A percentile compares a stretch with the other conserved stretches of the same genome.
phyloP scores from a whole-genome alignment of 2,888 invertebrate genomes.

The Notodonta dromedarius region DNA sequence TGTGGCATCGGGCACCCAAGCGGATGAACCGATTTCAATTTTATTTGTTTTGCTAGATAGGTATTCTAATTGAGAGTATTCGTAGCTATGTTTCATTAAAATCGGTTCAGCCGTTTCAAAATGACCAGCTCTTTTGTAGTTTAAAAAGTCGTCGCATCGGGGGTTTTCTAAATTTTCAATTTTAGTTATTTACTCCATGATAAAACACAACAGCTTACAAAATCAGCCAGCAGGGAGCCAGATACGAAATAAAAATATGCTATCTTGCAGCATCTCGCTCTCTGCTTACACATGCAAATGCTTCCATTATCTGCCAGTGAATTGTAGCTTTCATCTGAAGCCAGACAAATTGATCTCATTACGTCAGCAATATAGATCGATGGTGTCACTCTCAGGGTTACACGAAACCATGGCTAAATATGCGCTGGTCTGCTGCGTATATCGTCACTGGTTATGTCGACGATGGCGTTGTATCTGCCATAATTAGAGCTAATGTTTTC shows the following conservation, averaged over 20 bases:
- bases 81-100: too few species aligned
- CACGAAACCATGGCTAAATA: background rate
- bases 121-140: too few species aligned
- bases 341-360: background rate
- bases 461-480: background rate
- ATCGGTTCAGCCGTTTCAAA: too few species aligned
- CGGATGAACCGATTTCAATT: too few species aligned
- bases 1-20: too few species aligned
- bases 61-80: too few species aligned
- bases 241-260: background rate
- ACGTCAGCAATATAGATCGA: background rate
- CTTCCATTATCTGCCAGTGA: background rate
- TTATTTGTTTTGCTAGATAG: too few species aligned
- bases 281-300: too few species aligned
- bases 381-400: background rate
- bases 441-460: background rate
- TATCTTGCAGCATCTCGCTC: background rate
- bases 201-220: background rate
- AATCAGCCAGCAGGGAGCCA: background rate
- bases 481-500: background rate
- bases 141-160: too few species aligned
- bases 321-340: background rate
- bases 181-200: background rate
- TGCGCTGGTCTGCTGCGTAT: background rate
- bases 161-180: too few species aligned